Percentiles rank a stretch among this genome's conserved stretches.
These are phyloP conservation scores for Brenthis hecate DNA, from an alignment of 2,888 invertebrate genomes.

Conservation along the genomic window DNA sequence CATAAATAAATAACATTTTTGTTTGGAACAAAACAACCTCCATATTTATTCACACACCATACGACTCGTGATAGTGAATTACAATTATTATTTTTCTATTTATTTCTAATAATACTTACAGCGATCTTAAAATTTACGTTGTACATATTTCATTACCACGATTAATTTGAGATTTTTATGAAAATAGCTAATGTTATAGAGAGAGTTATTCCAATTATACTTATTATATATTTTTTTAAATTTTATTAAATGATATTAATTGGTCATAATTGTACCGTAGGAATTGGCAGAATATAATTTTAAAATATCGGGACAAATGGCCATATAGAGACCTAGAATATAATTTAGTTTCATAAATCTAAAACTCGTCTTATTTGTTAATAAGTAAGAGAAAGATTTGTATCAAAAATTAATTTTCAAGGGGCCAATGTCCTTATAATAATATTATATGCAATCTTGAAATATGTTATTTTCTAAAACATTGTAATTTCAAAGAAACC, in stretches of 20 bases:
- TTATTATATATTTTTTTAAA: constrained; percentile 45
- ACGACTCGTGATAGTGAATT: constrained; percentile 77
- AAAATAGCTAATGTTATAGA: constrained; percentile 77
- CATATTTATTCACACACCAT: constrained; percentile 79
- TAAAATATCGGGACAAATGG: constrained; percentile 4
- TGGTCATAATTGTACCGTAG: constrained; percentile 60
- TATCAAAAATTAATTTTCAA: background rate
- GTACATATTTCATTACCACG: constrained; percentile 81
- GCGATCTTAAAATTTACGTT: constrained; percentile 77
- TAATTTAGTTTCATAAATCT: constrained; percentile 15
- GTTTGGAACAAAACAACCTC: constrained; percentile 82
- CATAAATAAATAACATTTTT: constrained; percentile 83
- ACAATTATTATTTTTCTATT: constrained; percentile 78
- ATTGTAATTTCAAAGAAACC: background rate
- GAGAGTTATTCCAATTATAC: constrained; percentile 75
- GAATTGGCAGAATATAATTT: constrained; percentile 11
- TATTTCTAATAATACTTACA: constrained; percentile 82
- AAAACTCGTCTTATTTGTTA: constrained; percentile 21
- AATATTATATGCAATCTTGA: background rate
- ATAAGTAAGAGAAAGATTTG: constrained; percentile 27
- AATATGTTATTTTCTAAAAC: constrained; percentile 12
- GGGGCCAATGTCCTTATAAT: background rate
- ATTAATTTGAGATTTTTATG: constrained; percentile 79
- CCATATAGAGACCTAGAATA: constrained; percentile 8
- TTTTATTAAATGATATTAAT: constrained; percentile 59